Evolutionary conservation across 2,888 invertebrate genomes (phyloP), one percentile per base, ranked within the genome.

Genomic region (Hartigia nigra): DNA sequence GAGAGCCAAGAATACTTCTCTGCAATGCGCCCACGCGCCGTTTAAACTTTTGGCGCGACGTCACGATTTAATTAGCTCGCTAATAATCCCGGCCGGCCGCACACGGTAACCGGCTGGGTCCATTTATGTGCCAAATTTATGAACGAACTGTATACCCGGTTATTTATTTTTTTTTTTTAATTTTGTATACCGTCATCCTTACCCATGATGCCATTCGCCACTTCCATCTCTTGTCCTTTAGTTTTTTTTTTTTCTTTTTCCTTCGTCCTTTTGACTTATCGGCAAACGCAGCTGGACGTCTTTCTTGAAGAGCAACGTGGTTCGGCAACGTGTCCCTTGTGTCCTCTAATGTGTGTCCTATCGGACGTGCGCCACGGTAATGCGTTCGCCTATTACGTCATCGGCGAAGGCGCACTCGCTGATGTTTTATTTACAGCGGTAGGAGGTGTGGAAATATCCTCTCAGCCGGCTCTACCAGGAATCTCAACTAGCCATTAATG

Each of bases 21-120:
- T 84, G 85, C 83, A 86, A 80, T 85, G 84, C 85, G 82, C 82
- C 85, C 82, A 85, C 83, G 81, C 83, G 78, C 79, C 76, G 77
- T 37, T 81, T 84, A 84, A 83, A 83, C 83, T 86, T 80, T 81
- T 81, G 84, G 76, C 79, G 81, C 80, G 79, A 80, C 81, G 81
- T 84, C 83, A 82, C 82, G 77, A 85, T 87, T 87, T 86, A 85
- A 88, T 88, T 88, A 88, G 81, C 84, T 83, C 80, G 72, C 72
- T 72, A 72, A 72, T 72, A 72, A 32, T 1, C 5, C 23, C 75
- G 74, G 32, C 76, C 70, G 75, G 77, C 31, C 36, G 75, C 74
- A 75, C 78, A 75, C 78, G 70, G 69, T 76, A 75, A 78, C 72
- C 37, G 74, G 74, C 74, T 39, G 39, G 35, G 31, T 14, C 12